These are phyloP conservation scores for Xylota sylvarum DNA, from an alignment of 2,888 invertebrate species.

Conservation along the genomic window DNA sequence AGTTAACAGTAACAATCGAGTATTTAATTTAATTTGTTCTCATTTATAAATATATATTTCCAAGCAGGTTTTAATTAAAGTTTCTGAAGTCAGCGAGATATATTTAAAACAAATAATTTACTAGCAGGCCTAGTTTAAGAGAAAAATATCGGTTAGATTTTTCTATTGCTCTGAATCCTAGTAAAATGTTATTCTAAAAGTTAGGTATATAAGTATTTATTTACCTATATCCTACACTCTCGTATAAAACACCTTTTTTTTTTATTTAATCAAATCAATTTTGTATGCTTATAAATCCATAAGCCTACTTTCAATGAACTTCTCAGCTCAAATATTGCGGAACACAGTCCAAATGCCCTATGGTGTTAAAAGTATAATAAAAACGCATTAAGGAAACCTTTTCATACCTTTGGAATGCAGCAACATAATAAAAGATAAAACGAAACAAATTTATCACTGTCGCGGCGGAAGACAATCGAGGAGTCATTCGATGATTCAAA, in stretches of 20 bases:
- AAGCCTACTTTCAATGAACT: neutral
- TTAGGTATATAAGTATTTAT: too few relatives aligned
- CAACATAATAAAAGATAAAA: constrained; percentile 44
- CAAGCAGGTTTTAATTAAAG: too few relatives aligned
- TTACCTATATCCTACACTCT: too few relatives aligned
- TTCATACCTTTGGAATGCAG: constrained; percentile 54
- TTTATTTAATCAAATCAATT: neutral
- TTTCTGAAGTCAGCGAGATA: too few relatives aligned
- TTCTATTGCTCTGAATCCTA: too few relatives aligned
- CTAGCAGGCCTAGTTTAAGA: too few relatives aligned
- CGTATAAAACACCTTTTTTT: neutral
- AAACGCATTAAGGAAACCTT: constrained; percentile 54
- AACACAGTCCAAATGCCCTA: constrained; percentile 18
- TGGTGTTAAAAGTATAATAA: constrained; percentile 19
- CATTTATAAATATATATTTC: too few relatives aligned
- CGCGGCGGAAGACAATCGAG: constrained; percentile 53
- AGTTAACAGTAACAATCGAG: too few relatives aligned
- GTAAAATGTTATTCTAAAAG: too few relatives aligned
- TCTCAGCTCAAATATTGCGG: neutral
- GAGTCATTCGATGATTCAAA: constrained; percentile 19
- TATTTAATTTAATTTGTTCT: too few relatives aligned
- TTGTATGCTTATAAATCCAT: neutral
- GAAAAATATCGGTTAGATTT: too few relatives aligned
- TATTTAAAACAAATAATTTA: too few relatives aligned
- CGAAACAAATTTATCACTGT: constrained; percentile 54